Evolutionary conservation across 2,888 invertebrate species (phyloP).

Genomic region (Eupithecia tripunctaria): DNA sequence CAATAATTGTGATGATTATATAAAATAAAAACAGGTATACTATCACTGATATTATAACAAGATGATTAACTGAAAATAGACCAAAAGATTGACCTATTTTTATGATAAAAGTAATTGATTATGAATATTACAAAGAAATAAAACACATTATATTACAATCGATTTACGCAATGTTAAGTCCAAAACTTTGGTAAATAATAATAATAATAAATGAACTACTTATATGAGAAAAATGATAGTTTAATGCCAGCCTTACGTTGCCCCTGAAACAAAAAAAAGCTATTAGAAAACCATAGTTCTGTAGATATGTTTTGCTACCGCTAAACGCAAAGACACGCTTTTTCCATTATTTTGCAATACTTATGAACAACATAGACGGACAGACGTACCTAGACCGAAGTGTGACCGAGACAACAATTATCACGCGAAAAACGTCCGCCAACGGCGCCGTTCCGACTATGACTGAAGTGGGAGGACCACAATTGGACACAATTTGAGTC

Average conservation of each 20-base stretch:
- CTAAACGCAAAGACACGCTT: no score
- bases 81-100: neutral
- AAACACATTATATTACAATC: slow-evolving; percentile 37
- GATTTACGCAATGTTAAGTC: slow-evolving; percentile 52
- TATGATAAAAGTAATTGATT: neutral
- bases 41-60: neutral
- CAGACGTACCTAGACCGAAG: no score
- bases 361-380: no score
- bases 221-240: slow-evolving; percentile 48
- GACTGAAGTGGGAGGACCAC: no score
- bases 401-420: no score
- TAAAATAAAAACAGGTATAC: neutral
- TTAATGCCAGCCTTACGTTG: slow-evolving; percentile 44
- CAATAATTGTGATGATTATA: neutral
- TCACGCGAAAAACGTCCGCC: no score
- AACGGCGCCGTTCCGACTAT: no score
- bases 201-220: slow-evolving; percentile 40
- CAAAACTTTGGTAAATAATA: slow-evolving; percentile 65
- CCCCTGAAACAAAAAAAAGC: slow-evolving; percentile 48
- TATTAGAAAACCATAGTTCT: no score
- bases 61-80: neutral
- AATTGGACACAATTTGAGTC: no score
- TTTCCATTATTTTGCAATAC: no score
- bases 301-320: no score
- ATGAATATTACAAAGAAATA: neutral